phyloP scores from a whole-genome alignment of 2,113 vertebrate genomes.

The Nothobranchius kuhntae region DNA sequence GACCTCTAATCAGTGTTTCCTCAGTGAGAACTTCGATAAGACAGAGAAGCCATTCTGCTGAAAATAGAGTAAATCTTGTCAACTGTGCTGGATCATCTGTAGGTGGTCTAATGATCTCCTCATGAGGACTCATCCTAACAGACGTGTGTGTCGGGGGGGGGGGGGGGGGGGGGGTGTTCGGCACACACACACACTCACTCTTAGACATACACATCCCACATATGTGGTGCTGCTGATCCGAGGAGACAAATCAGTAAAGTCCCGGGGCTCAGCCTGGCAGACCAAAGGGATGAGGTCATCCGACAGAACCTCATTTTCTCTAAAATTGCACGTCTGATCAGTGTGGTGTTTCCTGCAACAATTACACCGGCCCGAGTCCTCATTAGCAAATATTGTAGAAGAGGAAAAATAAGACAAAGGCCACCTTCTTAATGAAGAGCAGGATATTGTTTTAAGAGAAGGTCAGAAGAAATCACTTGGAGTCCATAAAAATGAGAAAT shows the following conservation, averaged over 20 bases:
- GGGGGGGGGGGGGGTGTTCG: slow-evolving; percentile 43
- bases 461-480: slow-evolving; percentile 23
- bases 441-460: slow-evolving; percentile 53
- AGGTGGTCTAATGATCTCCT: slow-evolving; percentile 74
- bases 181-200: slow-evolving; percentile 25
- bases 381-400: slow-evolving; percentile 74
- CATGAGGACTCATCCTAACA: slow-evolving; percentile 54
- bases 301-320: slow-evolving; percentile 76
- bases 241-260: slow-evolving; percentile 75
- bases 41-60: slow-evolving; percentile 31
- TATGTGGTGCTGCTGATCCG: slow-evolving; percentile 70
- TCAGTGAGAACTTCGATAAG: slow-evolving; percentile 57
- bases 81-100: slow-evolving; percentile 47
- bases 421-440: slow-evolving; percentile 52
- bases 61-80: slow-evolving; percentile 47
- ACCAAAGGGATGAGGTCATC: slow-evolving; percentile 77
- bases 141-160: background rate
- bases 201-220: slow-evolving; percentile 46
- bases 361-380: slow-evolving; percentile 79
- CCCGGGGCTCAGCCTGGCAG: slow-evolving; percentile 63
- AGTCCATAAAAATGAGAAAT: background rate
- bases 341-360: slow-evolving; percentile 78
- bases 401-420: slow-evolving; percentile 59
- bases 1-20: slow-evolving; percentile 49
- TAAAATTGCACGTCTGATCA: slow-evolving; percentile 82